phyloP scores from a whole-genome alignment of 2,797 vertebrate species.

The Capromys pilorides region DNA sequence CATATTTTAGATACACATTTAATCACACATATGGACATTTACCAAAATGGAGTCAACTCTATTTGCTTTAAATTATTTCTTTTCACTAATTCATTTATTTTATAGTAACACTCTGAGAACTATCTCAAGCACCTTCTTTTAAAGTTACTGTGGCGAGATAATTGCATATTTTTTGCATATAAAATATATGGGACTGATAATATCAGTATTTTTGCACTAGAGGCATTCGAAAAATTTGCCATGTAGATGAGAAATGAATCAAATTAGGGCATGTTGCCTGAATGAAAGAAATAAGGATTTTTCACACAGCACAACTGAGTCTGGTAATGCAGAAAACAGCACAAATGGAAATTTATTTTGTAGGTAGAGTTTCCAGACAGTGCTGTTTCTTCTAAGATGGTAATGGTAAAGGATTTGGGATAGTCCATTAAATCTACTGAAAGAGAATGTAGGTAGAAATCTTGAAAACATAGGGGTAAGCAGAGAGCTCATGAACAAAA shows the following conservation, averaged over 20 bases:
- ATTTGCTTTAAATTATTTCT: background rate
- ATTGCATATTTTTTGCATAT: background rate
- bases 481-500: too few species aligned
- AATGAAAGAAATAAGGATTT: slow-evolving; percentile 23
- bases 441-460: too few species aligned
- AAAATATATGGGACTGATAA: background rate
- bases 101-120: background rate
- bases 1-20: background rate
- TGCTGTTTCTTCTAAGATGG: too few species aligned
- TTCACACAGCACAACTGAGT: background rate
- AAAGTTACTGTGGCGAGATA: background rate
- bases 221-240: background rate
- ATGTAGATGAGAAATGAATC: background rate
- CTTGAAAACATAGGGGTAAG: too few species aligned
- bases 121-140: background rate
- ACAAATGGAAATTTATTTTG: background rate
- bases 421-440: too few species aligned
- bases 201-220: background rate
- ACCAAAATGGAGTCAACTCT: background rate
- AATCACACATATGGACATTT: background rate
- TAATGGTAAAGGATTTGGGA: too few species aligned
- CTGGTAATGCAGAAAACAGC: background rate
- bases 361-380: too few species aligned
- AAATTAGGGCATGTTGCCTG: background rate
- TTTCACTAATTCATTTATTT: background rate